Percentiles rank a stretch among this genome's conserved stretches.
Evolutionary conservation across 1,140 invertebrate genomes (phyloP).

Genomic region (Ostrea edulis): DNA sequence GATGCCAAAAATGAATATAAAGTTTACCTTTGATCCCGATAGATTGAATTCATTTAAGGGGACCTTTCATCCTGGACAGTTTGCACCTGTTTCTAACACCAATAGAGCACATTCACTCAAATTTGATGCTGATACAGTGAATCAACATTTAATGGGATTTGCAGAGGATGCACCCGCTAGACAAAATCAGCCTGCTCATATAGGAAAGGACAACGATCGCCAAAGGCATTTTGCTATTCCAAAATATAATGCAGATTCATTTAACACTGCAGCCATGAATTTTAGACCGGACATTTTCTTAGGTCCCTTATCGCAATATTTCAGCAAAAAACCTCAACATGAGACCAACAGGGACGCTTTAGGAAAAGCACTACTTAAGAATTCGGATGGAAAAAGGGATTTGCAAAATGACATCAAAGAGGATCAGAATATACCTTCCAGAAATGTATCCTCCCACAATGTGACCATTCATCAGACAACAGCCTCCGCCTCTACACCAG

Average conservation of each 20-base stretch:
- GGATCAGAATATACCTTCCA: not conserved
- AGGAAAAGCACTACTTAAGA: no score
- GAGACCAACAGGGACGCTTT: not conserved
- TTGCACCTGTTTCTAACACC: slow-evolving; percentile 15
- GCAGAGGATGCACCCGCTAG: not conserved
- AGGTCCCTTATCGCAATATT: not conserved
- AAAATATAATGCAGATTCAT: slow-evolving; percentile 11
- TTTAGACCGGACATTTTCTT: not conserved
- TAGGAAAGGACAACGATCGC: not conserved
- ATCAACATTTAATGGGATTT: not conserved
- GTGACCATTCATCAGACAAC: slow-evolving; percentile 14
- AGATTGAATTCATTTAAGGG: slow-evolving; percentile 46
- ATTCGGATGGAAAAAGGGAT: no score
- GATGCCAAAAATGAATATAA: not conserved
- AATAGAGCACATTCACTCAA: not conserved
- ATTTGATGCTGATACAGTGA: not conserved
- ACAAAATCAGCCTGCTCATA: not conserved
- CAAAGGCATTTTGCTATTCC: not conserved
- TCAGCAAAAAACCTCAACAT: not conserved
- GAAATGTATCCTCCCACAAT: not conserved
- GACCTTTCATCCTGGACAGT: slow-evolving; percentile 46
- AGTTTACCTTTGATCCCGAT: slow-evolving; percentile 51
- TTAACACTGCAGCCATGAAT: slow-evolving; percentile 30
- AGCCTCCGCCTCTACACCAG: not conserved
- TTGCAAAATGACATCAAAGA: not conserved